Evolutionary conservation across 2,888 invertebrate genomes (phyloP).

Genomic region (Caradrina clavipalpis): DNA sequence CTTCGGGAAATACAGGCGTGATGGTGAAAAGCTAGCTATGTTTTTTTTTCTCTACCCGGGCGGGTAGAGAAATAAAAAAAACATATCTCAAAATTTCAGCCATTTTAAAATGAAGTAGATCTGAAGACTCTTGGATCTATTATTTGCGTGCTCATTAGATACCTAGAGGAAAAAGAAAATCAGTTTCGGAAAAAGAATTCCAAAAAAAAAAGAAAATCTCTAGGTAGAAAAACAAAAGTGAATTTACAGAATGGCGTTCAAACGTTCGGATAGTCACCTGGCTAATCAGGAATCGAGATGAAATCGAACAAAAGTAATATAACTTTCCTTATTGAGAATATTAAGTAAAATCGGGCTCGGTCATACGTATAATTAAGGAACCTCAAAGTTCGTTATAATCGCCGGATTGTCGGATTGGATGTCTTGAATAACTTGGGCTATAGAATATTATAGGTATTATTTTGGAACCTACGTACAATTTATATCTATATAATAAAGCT

Average conservation of each 20-base stretch:
- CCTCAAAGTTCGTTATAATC: slow-evolving; percentile 61
- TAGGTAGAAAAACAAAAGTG: slow-evolving; percentile 40
- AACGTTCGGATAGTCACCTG: slow-evolving; percentile 65
- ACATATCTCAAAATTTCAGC: too few species aligned
- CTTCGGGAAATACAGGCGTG: too few species aligned
- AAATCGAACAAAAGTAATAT: slow-evolving; percentile 86
- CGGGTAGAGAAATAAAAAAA: too few species aligned
- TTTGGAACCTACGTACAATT: neutral
- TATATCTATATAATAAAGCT: too few species aligned
- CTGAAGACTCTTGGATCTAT: too few species aligned
- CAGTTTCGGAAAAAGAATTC: slow-evolving; percentile 3
- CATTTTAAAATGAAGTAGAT: too few species aligned
- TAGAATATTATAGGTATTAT: slow-evolving; percentile 10
- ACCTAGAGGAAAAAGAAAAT: neutral
- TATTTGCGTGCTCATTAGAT: neutral
- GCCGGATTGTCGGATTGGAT: slow-evolving; percentile 44
- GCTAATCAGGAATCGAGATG: slow-evolving; percentile 75
- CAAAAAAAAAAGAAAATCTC: neutral
- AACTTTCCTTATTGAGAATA: slow-evolving; percentile 85
- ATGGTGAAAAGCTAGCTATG: too few species aligned
- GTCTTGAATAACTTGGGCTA: slow-evolving; percentile 15
- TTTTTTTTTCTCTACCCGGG: too few species aligned
- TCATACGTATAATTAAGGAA: slow-evolving; percentile 82
- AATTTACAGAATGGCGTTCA: slow-evolving; percentile 68
- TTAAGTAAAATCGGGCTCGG: slow-evolving; percentile 79